A percentile compares a stretch with the other conserved stretches of the same genome.
phyloP scores from a whole-genome alignment of 2,888 invertebrate genomes.

The Mythimna loreyi region DNA sequence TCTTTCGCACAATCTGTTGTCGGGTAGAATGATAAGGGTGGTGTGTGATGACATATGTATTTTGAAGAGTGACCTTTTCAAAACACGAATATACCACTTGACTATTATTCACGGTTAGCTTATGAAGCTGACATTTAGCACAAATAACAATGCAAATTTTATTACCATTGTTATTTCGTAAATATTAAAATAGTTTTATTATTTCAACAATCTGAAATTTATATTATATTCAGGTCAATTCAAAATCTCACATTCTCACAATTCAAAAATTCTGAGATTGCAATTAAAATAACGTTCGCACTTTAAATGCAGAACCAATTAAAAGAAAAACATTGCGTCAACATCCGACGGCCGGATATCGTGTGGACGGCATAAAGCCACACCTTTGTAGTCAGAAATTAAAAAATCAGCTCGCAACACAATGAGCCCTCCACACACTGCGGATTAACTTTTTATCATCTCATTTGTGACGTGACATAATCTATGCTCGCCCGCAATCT shows the following conservation, averaged over 20 bases:
- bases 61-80: conserved; percentile 1
- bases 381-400: conserved; percentile 60
- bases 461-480: conserved; percentile 82
- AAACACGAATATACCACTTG: not conserved
- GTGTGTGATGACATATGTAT: conserved; percentile 40
- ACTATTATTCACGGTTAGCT: not conserved
- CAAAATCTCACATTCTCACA: conserved; percentile 25
- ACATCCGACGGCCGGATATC: conserved; percentile 47
- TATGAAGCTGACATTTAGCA: not conserved
- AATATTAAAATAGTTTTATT: not conserved
- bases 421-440: conserved; percentile 59
- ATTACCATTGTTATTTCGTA: not conserved
- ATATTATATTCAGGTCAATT: conserved; percentile 20
- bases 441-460: conserved; percentile 75
- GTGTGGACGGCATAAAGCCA: conserved; percentile 48
- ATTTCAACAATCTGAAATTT: not conserved
- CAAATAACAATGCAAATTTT: not conserved
- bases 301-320: conserved; percentile 38
- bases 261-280: conserved; percentile 6
- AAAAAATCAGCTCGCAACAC: conserved; percentile 56
- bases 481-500: conserved; percentile 83
- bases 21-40: conserved; percentile 12
- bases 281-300: conserved; percentile 16
- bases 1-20: conserved; percentile 21
- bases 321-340: conserved; percentile 41